A percentile compares a stretch with the other conserved stretches of the same genome.
phyloP scores from a whole-genome alignment of 2,888 invertebrate genomes.

The Ptychoptera albimana region DNA sequence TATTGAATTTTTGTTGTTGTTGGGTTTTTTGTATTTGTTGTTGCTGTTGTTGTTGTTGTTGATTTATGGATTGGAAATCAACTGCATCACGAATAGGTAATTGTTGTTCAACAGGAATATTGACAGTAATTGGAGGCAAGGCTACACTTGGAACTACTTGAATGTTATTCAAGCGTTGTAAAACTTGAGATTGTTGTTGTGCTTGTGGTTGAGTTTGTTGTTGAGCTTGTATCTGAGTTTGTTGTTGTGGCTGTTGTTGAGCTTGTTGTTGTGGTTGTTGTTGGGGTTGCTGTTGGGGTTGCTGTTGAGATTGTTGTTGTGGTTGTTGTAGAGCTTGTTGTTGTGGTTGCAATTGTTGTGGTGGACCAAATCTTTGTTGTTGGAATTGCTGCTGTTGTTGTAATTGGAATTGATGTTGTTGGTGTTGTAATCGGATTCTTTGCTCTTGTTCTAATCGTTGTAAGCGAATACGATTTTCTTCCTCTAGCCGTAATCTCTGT shows the following conservation, averaged over 20 bases:
- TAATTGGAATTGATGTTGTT: conserved; percentile 7
- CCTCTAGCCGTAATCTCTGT: conserved; percentile 18
- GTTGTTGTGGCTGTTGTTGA: conserved; percentile 18
- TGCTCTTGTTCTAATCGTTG: conserved; percentile 13
- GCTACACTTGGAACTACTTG: conserved; percentile 26
- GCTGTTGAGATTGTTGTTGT: conserved; percentile 14
- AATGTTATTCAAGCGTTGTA: conserved; percentile 14
- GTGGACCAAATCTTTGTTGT: too few relatives aligned
- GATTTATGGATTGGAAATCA: conserved; percentile 19
- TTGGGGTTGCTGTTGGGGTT: conserved; percentile 15
- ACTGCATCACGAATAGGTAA: conserved; percentile 40
- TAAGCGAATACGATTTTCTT: conserved; percentile 11
- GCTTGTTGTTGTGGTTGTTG: conserved; percentile 24
- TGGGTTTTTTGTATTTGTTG: conserved; percentile 15
- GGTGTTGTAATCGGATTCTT: conserved; percentile 23
- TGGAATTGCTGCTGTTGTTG: conserved; percentile 12
- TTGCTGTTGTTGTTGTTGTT: conserved; percentile 14
- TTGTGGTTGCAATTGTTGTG: too few relatives aligned
- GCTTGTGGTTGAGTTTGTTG: conserved; percentile 12
- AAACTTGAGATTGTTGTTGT: conserved; percentile 11
- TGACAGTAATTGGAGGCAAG: conserved; percentile 16
- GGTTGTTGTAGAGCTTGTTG: conserved; percentile 13
- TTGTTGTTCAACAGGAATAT: conserved; percentile 33
- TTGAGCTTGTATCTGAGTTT: conserved; percentile 17
- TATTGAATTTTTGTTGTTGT: conserved; percentile 8